Conservation (phyloP, 2,797 vertebrate genomes). For the Sylvia borin region DNA sequence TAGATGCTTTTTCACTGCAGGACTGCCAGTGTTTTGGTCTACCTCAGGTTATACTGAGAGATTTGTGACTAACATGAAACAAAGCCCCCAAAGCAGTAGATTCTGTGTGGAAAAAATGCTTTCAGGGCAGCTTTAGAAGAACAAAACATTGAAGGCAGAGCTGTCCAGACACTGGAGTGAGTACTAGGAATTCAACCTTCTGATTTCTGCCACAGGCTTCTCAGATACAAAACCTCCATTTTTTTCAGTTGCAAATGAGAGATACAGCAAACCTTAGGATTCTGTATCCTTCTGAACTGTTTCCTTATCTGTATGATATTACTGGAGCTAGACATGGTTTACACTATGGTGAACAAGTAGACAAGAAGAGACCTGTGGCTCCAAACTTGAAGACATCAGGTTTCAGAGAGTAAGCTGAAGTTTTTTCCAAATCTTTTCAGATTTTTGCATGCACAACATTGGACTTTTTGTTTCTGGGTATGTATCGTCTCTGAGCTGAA, state of each 20-base stretch:
- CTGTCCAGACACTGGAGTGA: neutral
- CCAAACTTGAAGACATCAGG: neutral
- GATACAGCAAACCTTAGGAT: neutral
- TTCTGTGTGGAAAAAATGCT: constrained; percentile 30
- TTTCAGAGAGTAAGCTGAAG: neutral
- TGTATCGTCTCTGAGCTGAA: neutral
- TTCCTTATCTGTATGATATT: neutral
- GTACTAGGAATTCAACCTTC: neutral
- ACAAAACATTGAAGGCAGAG: constrained; percentile 2
- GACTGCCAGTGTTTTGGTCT: constrained; percentile 26
- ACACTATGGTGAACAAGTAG: neutral
- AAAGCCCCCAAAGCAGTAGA: constrained; percentile 25
- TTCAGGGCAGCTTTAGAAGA: constrained; percentile 10
- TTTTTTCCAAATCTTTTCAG: neutral
- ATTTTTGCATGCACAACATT: neutral
- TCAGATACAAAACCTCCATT: neutral
- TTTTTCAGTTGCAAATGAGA: neutral
- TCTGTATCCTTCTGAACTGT: neutral
- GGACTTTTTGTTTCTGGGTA: neutral
- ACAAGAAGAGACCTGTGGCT: neutral
- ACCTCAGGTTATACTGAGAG: constrained; percentile 33
- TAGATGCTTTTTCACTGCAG: constrained; percentile 37
- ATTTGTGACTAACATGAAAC: constrained; percentile 56
- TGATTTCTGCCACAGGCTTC: neutral
- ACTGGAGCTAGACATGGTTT: neutral